These are phyloP conservation scores for Diadumene lineata DNA, from an alignment of 92 coral and sea anemone species.

Conservation along the genomic window DNA sequence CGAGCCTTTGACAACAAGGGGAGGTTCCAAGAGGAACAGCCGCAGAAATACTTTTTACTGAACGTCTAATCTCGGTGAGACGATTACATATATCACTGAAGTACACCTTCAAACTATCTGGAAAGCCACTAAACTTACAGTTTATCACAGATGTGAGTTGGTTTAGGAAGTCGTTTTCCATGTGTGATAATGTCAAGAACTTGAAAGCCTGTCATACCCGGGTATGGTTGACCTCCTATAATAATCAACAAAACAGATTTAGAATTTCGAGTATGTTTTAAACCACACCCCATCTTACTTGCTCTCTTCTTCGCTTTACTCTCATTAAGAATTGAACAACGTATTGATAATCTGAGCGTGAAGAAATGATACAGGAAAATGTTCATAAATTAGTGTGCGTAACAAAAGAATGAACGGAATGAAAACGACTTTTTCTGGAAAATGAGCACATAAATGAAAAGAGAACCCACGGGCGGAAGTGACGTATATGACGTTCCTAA, in stretches of 20 bases:
- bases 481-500: no score
- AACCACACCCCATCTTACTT: background rate
- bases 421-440: no score
- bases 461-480: no score
- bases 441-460: no score
- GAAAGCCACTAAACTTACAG: conserved; percentile 37
- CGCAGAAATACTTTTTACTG: background rate
- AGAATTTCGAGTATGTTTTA: background rate
- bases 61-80: background rate
- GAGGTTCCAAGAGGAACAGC: no score
- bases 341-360: no score
- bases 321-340: no score
- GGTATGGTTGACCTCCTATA: conserved; percentile 35
- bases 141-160: conserved; percentile 17
- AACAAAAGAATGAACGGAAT: no score
- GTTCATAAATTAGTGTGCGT: no score
- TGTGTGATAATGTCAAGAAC: conserved; percentile 23
- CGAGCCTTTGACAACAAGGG: no score
- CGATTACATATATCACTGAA: background rate
- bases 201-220: conserved; percentile 32
- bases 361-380: no score
- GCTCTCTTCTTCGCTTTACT: background rate
- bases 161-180: conserved; percentile 30
- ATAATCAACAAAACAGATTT: background rate
- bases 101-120: no score